Evolutionary conservation across 2,888 invertebrate genomes (phyloP).

Genomic region (Acanthosepion pharaonis): DNA sequence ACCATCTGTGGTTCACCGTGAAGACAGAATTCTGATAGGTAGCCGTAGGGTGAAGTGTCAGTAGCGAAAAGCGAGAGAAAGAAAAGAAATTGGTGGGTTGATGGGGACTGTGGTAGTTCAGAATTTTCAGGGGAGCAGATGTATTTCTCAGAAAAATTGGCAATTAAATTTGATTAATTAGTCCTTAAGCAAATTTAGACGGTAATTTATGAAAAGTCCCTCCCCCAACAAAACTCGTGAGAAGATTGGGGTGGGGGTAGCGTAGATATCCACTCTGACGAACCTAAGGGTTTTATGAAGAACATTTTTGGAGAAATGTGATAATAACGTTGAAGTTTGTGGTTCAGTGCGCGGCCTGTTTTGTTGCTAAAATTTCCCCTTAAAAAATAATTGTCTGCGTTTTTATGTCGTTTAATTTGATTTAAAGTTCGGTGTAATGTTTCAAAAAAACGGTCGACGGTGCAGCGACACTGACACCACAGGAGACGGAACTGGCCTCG

Average conservation of each 20-base stretch:
- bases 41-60: neutral
- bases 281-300: neutral
- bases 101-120: neutral
- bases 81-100: neutral
- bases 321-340: neutral
- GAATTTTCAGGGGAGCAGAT: slow-evolving; percentile 33
- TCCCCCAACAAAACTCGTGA: neutral
- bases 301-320: neutral
- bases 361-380: neutral
- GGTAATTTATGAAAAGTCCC: neutral
- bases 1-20: slow-evolving; percentile 12
- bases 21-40: neutral
- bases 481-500: neutral
- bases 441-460: neutral
- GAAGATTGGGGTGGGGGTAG: neutral
- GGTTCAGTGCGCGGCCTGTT: neutral
- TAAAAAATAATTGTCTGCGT: neutral
- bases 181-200: slow-evolving; percentile 33
- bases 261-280: neutral
- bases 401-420: neutral
- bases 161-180: slow-evolving; percentile 33
- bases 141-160: slow-evolving; percentile 6
- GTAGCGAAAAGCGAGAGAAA: neutral
- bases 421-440: neutral
- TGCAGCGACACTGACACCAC: neutral